A percentile compares a stretch with the other conserved stretches of the same genome.
Conservation (phyloP, 2,113 vertebrate genomes). For the Ctenomys sociabilis region DNA sequence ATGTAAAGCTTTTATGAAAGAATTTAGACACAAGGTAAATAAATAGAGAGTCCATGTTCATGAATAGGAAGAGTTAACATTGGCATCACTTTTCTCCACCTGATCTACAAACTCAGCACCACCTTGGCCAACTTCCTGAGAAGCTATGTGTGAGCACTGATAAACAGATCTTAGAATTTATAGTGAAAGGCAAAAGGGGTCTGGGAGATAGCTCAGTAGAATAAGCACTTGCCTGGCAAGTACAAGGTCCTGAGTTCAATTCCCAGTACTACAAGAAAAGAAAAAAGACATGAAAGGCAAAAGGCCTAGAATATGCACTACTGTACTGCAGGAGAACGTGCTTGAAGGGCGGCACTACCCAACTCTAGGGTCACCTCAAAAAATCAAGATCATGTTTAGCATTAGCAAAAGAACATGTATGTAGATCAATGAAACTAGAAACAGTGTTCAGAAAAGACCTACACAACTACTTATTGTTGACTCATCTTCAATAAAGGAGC, state of each 20-base stretch:
- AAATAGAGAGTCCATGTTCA: neutral
- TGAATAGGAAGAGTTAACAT: neutral
- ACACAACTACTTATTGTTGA: neutral
- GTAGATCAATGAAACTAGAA: neutral
- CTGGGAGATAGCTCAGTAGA: no score
- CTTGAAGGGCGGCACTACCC: neutral
- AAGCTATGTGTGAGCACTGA: neutral
- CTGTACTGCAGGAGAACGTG: neutral
- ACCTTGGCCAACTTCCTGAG: neutral
- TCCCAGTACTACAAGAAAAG: no score
- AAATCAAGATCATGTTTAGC: neutral
- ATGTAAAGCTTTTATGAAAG: neutral
- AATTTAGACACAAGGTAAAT: neutral
- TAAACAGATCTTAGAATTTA: neutral
- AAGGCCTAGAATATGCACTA: neutral
- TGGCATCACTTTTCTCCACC: neutral
- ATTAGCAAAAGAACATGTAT: neutral
- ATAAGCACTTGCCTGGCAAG: no score
- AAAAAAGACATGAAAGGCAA: no score
- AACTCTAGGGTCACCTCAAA: neutral
- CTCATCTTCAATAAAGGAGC: neutral
- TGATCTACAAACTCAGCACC: neutral
- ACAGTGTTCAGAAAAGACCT: neutral
- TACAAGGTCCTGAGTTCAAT: no score
- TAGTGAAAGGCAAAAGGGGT: neutral